Evolutionary conservation across 1,140 invertebrate species (phyloP), one percentile per base, ranked within the genome.

Genomic region (Pollicipes pollicipes): DNA sequence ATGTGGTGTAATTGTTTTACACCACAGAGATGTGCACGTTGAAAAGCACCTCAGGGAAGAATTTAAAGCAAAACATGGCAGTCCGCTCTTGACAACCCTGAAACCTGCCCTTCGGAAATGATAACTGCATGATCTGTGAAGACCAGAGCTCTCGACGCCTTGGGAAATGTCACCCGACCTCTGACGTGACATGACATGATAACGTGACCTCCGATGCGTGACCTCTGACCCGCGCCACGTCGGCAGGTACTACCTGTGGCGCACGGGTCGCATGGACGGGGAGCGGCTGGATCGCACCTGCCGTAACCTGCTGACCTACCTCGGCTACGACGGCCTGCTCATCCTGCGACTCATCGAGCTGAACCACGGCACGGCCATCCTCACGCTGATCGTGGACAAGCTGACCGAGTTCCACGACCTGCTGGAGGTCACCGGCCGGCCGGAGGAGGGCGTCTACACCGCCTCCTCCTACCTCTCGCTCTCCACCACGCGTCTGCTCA

Each of bases 321-420:
- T 82, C 13, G 77, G 79, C 2, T 79, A 78, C 74, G 81, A 82
- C 70, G 81, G 81, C 1, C 76, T 79, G 10, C 77, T 82, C 66
- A 76, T 82, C 1, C 72, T 82, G 2, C 75, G 79, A 24, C 73
- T 82, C 63, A 78, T 82, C 68, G 78, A 80, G 71, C 77, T 79
- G 73, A 82, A 82, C 72, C 79, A 80, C 69, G 79, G 79, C 3
- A 76, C 76, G 66, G 77, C 78, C 21, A 77, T 80, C 72, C 76
- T 80, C 28, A 80, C 79, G 0, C 72, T 78, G 10, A 76, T 78
- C 69, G 71, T 78, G 10, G 73, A 73, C 29, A 74, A 76, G 35
- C 70, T 78, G 10, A 78, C 75, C 74, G 64, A 66, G 28, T 66
- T 66, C 76, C 78, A 69, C 77, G 76, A 71, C 76, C 68, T 72